These are phyloP conservation scores for Theocolax elegans DNA, from an alignment of 1,140 invertebrate species.

Conservation along the genomic window DNA sequence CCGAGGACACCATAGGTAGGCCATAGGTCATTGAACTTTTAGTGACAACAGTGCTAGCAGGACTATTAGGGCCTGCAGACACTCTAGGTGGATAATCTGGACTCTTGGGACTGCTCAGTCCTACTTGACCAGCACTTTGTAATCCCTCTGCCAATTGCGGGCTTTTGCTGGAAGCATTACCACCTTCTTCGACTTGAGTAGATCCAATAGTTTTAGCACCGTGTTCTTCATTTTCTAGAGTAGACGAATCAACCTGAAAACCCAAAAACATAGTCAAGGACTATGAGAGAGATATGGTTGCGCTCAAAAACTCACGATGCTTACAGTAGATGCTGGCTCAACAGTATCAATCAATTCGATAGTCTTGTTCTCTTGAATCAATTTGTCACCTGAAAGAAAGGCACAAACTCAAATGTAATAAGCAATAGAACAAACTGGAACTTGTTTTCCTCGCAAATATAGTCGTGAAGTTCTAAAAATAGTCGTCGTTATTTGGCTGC, in stretches of 20 bases:
- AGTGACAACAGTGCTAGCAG: constrained; percentile 49
- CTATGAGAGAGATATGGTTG: too few species aligned
- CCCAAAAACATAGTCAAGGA: background rate
- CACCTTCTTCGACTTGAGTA: constrained; percentile 51
- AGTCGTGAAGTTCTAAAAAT: constrained; percentile 31
- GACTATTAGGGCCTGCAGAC: constrained; percentile 51
- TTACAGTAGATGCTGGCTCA: constrained; percentile 4
- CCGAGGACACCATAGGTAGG: constrained; percentile 47
- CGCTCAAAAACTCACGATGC: background rate
- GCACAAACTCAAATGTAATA: background rate
- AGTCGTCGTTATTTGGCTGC: constrained; percentile 7
- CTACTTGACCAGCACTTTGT: constrained; percentile 52
- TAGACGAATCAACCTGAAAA: constrained; percentile 50
- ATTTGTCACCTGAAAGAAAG: constrained; percentile 6
- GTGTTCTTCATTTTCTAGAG: constrained; percentile 28
- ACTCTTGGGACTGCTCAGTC: constrained; percentile 57
- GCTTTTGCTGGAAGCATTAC: constrained; percentile 58
- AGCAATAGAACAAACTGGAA: background rate
- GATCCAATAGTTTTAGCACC: constrained; percentile 40
- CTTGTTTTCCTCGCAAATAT: constrained; percentile 11
- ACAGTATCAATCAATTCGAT: background rate
- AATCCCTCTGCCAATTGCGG: constrained; percentile 60
- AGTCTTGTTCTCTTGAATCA: background rate
- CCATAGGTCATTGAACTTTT: constrained; percentile 47
- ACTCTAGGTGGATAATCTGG: constrained; percentile 62